Evolutionary conservation across 2,888 invertebrate genomes (phyloP).

Genomic region (Drosophila mimica): DNA sequence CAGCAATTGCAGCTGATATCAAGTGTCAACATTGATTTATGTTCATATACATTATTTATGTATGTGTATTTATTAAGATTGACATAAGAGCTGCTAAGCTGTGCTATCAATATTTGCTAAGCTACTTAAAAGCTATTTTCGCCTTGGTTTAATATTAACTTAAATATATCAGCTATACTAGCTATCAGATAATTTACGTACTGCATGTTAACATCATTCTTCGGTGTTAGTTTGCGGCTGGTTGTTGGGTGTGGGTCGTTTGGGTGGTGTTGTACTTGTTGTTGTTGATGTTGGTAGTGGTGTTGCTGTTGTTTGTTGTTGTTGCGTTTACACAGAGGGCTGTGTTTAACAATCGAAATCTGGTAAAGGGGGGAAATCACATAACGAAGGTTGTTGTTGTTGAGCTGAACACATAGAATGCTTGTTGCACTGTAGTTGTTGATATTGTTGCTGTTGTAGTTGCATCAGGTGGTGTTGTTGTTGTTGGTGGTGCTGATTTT

Average conservation of each 20-base stretch:
- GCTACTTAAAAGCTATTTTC: constrained; percentile 44
- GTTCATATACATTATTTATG: constrained; percentile 14
- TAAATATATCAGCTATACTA: constrained; percentile 35
- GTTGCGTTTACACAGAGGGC: constrained; percentile 47
- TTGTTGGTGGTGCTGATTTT: constrained; percentile 26
- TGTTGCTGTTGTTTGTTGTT: constrained; percentile 36
- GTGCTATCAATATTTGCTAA: constrained; percentile 49
- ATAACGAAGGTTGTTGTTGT: constrained; percentile 30
- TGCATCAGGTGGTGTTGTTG: constrained; percentile 46
- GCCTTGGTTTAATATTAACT: constrained; percentile 3
- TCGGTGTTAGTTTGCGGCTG: constrained; percentile 76
- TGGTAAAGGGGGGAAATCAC: constrained; percentile 31
- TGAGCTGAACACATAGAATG: constrained; percentile 51
- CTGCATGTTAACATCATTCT: constrained; percentile 75
- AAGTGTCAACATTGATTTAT: constrained; percentile 50
- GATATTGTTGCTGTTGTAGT: constrained; percentile 32
- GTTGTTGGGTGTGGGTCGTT: constrained; percentile 55
- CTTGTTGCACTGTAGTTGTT: constrained; percentile 39
- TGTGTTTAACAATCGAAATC: constrained; percentile 31
- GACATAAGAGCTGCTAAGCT: constrained; percentile 45
- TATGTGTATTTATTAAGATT: constrained; percentile 33
- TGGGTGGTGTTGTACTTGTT: constrained; percentile 41
- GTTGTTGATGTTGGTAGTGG: constrained; percentile 32
- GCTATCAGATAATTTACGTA: constrained; percentile 67
- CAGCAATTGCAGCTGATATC: constrained; percentile 41